Conservation (phyloP, 1,140 invertebrate genomes). For the Bombus confusus region DNA sequence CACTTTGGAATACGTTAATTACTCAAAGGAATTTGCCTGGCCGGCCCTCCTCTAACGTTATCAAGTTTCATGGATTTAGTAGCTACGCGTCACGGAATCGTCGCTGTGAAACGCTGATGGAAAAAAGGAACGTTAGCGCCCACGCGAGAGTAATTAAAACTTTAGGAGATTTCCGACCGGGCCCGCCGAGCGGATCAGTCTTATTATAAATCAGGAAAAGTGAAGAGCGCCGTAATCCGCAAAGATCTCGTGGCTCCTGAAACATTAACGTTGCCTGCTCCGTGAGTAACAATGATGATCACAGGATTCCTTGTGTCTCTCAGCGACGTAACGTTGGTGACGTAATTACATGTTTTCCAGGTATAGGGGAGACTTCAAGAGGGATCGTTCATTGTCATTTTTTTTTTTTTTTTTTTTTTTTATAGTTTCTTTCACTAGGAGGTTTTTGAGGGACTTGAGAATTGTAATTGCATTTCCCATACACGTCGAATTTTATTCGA, state of each 20-base stretch:
- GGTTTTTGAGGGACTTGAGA: no score
- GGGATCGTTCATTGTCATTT: neutral
- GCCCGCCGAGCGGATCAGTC: conserved; percentile 31
- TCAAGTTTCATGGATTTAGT: conserved; percentile 64
- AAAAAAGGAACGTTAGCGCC: conserved; percentile 55
- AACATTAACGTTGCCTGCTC: conserved; percentile 36
- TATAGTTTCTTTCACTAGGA: no score
- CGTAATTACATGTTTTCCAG: no score
- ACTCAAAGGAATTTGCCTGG: conserved; percentile 62
- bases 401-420: no score
- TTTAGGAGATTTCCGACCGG: conserved; percentile 37
- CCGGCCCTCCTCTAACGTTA: conserved; percentile 55
- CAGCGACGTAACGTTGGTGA: neutral
- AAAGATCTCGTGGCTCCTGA: conserved; percentile 36
- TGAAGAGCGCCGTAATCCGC: conserved; percentile 44
- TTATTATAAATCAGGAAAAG: conserved; percentile 47
- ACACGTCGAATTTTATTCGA: no score
- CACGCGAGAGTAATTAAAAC: conserved; percentile 63
- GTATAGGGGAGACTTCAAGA: no score
- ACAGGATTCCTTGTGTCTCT: neutral
- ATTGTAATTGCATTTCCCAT: no score
- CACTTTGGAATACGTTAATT: conserved; percentile 64
- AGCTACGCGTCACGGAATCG: conserved; percentile 46
- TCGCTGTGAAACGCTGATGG: conserved; percentile 47
- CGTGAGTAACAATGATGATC: neutral